Evolutionary conservation across 2,797 vertebrate species (phyloP), one percentile per base, ranked within the genome.

Genomic region (Lepus townsendii): DNA sequence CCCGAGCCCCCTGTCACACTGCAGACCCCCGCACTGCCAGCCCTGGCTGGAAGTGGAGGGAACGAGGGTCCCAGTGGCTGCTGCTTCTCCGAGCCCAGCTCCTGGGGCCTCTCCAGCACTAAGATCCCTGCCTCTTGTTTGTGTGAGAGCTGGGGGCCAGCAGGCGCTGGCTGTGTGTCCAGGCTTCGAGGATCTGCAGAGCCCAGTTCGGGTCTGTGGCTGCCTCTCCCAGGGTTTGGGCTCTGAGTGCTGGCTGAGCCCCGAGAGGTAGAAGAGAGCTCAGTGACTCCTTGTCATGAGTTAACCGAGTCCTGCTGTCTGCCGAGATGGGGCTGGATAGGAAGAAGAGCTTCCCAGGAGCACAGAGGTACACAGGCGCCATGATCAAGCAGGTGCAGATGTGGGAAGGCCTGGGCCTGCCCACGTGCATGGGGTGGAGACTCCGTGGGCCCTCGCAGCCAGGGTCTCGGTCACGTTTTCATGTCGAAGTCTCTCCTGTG

Each of bases 1-100:
- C 50, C 12, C 12, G 0, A 10, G 3, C 1, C 0, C 0, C 2
- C 77, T 79, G 0, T 62, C 27, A 27, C 8, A 52, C n/a, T 47
- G 2, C 47, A 6, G 17, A 10, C 7, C 24, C 69, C 57, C 1
- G 22, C 79, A 14, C 68, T 60, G 26, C 50, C 63, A 8, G 63
- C 17, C 32, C 4, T 27, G 13, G 7, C 42, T 52, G 13, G 54
- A 66, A 52, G 35, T 4, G 3, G 52, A 50, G n/a, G 27, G 8
- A n/a, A 20, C 32, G 27, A 65, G 9, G 0, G 17, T 3, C 38
- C 27, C 7, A 0, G 24, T 22, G 76, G 27, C 22, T 17, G 10
- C 42, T 24, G 30, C 50, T 79, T 63, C 30, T 32, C 60, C 9
- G 30, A 7, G 2, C 60, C 50, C 47, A 17, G 26, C 65, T 75